A percentile compares a stretch with the other conserved stretches of the same genome.
phyloP scores from a whole-genome alignment of 1,140 invertebrate genomes.

The Hylyphantes graminicola region DNA sequence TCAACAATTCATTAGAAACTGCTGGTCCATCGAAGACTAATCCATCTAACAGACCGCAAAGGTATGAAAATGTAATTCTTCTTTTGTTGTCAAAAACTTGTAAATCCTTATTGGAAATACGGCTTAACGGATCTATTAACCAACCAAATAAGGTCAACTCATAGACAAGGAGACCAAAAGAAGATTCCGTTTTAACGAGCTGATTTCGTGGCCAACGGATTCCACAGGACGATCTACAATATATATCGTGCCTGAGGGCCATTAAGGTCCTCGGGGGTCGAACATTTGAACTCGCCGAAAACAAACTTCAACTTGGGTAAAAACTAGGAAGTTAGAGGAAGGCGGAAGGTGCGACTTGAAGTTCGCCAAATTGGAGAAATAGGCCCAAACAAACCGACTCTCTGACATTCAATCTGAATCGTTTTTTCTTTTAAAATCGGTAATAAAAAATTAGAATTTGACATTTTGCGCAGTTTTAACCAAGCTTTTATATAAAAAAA shows the following conservation, averaged over 20 bases:
- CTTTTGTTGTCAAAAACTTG: neutral
- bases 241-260: neutral
- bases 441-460: no score
- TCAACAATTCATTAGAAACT: neutral
- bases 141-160: constrained; percentile 31
- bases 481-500: neutral
- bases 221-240: neutral
- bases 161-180: constrained; percentile 13
- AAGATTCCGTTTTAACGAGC: constrained; percentile 1
- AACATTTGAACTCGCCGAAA: constrained; percentile 18
- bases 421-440: no score
- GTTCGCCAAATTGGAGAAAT: no score
- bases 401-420: no score
- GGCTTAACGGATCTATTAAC: constrained; percentile 19
- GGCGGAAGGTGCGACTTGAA: no score
- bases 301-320: constrained; percentile 38
- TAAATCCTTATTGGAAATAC: constrained; percentile 10
- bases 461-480: no score
- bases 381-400: no score
- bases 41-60: neutral
- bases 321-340: neutral
- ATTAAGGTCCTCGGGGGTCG: constrained; percentile 7
- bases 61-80: neutral
- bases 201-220: constrained; percentile 38
- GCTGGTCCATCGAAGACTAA: neutral